A percentile compares a stretch with the other conserved stretches of the same genome.
Evolutionary conservation across 2,888 invertebrate genomes (phyloP).

Genomic region (Drosophila seclusa): DNA sequence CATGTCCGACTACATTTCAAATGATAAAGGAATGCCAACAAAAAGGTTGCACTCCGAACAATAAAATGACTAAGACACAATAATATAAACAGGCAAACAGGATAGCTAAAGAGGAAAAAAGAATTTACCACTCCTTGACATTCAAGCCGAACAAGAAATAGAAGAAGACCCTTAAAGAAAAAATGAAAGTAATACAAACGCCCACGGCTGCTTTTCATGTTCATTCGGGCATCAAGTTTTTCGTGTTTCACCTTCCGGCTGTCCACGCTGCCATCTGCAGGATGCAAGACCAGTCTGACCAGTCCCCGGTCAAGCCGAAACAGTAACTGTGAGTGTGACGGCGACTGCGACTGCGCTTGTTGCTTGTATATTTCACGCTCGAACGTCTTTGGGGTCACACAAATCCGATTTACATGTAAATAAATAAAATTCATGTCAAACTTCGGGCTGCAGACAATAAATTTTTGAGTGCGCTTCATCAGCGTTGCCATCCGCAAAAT

Average conservation of each 20-base stretch:
- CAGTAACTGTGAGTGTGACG: conserved; percentile 4
- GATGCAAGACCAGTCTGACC: conserved; percentile 27
- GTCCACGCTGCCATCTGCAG: conserved; percentile 25
- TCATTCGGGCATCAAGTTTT: conserved; percentile 48
- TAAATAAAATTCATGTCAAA: conserved; percentile 83
- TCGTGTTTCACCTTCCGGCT: conserved; percentile 37
- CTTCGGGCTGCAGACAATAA: conserved; percentile 77
- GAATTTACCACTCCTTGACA: conserved; percentile 34
- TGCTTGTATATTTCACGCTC: conserved; percentile 72
- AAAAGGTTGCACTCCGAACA: conserved; percentile 49
- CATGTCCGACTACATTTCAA: conserved; percentile 69
- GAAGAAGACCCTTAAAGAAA: not conserved
- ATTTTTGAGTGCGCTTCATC: conserved; percentile 77
- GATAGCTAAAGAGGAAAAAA: conserved; percentile 12
- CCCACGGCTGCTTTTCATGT: conserved; percentile 36
- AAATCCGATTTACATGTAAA: conserved; percentile 83
- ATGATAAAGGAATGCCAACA: conserved; percentile 67
- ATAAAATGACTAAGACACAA: conserved; percentile 40
- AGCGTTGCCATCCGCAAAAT: conserved; percentile 22
- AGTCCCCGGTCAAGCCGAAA: conserved; percentile 3
- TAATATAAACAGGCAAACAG: conserved; percentile 23
- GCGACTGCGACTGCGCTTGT: conserved; percentile 25
- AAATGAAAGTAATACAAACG: conserved; percentile 3
- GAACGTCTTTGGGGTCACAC: conserved; percentile 78
- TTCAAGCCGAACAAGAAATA: conserved; percentile 26